Evolutionary conservation across 1,140 invertebrate genomes (phyloP).

Genomic region (Papilio xuthus): DNA sequence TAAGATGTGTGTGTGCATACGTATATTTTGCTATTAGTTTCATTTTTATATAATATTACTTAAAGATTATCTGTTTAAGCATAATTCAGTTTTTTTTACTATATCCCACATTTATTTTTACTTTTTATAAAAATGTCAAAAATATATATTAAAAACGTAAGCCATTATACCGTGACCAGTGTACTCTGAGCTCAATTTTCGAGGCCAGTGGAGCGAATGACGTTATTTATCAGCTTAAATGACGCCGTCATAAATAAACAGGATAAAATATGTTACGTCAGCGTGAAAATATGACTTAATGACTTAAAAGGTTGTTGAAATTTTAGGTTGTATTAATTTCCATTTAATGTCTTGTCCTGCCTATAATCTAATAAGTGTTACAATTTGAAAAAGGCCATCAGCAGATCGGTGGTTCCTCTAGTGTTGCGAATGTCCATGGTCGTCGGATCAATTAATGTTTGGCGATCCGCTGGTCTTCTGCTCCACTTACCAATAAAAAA

Average conservation of each 20-base stretch:
- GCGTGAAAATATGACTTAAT: constrained; percentile 7
- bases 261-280: constrained; percentile 10
- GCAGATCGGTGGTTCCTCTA: no score
- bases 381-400: not conserved
- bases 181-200: constrained; percentile 17
- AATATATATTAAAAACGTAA: not conserved
- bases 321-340: not conserved
- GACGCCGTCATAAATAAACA: constrained; percentile 9
- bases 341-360: not conserved
- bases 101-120: not conserved
- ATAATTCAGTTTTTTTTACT: no score
- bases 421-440: no score
- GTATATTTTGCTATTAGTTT: no score
- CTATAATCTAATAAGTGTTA: not conserved
- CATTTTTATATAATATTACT: no score
- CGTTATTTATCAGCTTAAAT: constrained; percentile 16
- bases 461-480: no score
- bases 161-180: constrained; percentile 3
- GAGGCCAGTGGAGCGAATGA: not conserved
- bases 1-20: no score
- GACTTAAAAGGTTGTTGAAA: not conserved
- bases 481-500: no score
- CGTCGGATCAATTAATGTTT: no score
- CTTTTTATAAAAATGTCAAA: not conserved
- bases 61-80: no score